Base-by-base conservation (phyloP, 1,140 invertebrate genomes). In the Pectinophora gossypiella region DNA sequence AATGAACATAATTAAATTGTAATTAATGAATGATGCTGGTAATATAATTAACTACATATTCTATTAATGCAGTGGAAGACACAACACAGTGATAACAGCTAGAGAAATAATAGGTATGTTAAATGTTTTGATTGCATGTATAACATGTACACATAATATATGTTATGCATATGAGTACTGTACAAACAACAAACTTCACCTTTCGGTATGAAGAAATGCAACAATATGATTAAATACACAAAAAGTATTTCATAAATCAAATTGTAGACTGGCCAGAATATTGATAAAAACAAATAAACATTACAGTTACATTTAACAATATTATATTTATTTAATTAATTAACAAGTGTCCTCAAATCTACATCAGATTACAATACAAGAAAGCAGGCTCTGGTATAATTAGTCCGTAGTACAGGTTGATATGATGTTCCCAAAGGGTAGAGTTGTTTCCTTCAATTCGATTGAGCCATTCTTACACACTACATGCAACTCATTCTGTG, bases 391-490 rank as follows among this genome's bases (percentile, higher is more conserved):
- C n/a, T n/a, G n/a, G n/a, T n/a, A n/a, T n/a, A n/a, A n/a, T n/a
- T n/a, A n/a, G n/a, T n/a, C n/a, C n/a, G n/a, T n/a, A n/a, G n/a
- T n/a, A n/a, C n/a, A n/a, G n/a, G n/a, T n/a, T n/a, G n/a, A n/a
- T n/a, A n/a, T n/a, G n/a, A n/a, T 32, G 27, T 3, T 9, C 46
- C 76, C 63, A 55, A 85, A 82, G 21, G 81, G 79, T 56, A 76
- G 48, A 50, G 76, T 59, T 54, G 84, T 82, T 50, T 87, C 78
- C 61, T 86, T 88, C 20, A 89, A 65, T 32, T 87, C 85, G 62
- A 89, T 85, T 4, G 77, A 80, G 22, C 87, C 87, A 75, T 89
- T 89, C 60, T 79, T 85, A 72, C 87, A 89, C 15, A 88, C 87
- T 68, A 89, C 76, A 47, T 87, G 75, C 42, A 89, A 64, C 51